phyloP scores from a whole-genome alignment of 2,113 vertebrate genomes.

The Kryptolebias marmoratus region DNA sequence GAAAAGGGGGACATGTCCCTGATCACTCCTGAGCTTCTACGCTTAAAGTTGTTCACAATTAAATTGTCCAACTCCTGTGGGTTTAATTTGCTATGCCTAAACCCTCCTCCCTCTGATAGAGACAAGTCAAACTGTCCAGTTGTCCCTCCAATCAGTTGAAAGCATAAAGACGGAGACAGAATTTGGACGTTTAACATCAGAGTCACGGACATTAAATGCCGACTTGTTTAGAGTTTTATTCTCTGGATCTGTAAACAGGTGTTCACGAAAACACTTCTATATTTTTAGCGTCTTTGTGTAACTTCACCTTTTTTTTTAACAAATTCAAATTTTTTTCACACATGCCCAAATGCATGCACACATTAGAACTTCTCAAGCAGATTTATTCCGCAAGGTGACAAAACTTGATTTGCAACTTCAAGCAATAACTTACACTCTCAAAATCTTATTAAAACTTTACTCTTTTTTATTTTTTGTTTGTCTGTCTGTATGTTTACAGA shows the following conservation, averaged over 20 bases:
- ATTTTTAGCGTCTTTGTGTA: neutral
- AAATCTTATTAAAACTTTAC: no score
- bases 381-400: neutral
- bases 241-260: neutral
- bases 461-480: no score
- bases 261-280: neutral
- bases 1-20: neutral
- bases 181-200: neutral
- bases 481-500: no score
- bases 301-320: neutral
- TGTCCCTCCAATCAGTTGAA: no score
- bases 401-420: neutral
- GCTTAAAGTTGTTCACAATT: constrained; percentile 8
- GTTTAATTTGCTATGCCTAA: neutral
- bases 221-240: neutral
- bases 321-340: neutral
- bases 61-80: neutral
- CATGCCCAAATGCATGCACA: neutral
- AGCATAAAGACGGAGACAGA: neutral
- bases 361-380: neutral
- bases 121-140: no score
- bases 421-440: neutral
- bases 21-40: neutral
- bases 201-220: no score
- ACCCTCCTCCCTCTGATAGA: no score